Evolutionary conservation across 2,797 vertebrate species (phyloP), one percentile per base, ranked within the genome.

Genomic region (Enteromius mattozi): DNA sequence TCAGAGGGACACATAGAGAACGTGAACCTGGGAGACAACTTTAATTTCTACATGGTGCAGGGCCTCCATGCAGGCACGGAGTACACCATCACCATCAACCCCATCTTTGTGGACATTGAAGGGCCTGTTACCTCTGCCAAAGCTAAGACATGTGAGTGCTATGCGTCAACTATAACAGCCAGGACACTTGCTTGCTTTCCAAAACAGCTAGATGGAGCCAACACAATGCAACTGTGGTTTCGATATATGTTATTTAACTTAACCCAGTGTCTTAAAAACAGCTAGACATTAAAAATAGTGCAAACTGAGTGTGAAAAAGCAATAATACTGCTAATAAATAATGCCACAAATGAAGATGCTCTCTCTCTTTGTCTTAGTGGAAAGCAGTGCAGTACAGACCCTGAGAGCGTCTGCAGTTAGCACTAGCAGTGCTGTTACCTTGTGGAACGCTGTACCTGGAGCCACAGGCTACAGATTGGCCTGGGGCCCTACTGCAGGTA

Each of bases 401-500:
- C 86, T 98, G 86, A 96, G 94, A 86, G 96, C 95, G 27, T 94
- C 95, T 2, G 94, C 94, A 12, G 91, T 97, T 42, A 96, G 92
- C 86, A 95, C 93, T 78, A 97, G 74, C 88, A 89, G 94, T 5
- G 96, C 95, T 6, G 81, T 95, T 59, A 61, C 96, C 77, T 93
- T 94, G 12, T 98, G 97, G 97, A 96, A 97, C 77, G 89, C 93
- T 0, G 97, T 98, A 3, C 88, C 94, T 0, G 97, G 96, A 61
- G 96, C 97, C 87, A 97, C 96, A 0, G 97, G 97, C 0, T 98
- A 98, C 91, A 93, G 96, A 84, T 76, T 98, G 88, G 93, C 95
- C 81, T 98, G 96, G 96, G 96, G 96, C 33, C 96, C 97, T 1
- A 97, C 96, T 0, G 89, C 94, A 94, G 97, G 97, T 98, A 89